phyloP scores from a whole-genome alignment of 2,797 vertebrate genomes.

The Galago senegalensis region DNA sequence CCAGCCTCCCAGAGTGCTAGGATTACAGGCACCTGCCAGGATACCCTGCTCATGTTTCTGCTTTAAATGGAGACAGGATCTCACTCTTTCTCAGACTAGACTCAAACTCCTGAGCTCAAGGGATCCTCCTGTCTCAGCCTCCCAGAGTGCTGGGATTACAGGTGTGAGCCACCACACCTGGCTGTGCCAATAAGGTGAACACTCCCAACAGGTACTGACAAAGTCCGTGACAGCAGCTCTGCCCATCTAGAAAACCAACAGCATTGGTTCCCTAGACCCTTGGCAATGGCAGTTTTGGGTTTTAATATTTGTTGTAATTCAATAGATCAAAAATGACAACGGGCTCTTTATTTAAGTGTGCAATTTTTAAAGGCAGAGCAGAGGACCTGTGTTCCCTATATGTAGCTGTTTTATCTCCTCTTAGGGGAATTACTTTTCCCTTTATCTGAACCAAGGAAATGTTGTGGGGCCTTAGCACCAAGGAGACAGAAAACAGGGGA shows the following conservation, averaged over 20 bases:
- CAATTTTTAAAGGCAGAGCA: neutral
- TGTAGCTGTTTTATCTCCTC: neutral
- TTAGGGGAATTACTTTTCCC: neutral
- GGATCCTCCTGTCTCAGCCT: too few relatives aligned
- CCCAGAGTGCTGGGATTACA: too few relatives aligned
- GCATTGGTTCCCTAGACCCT: neutral
- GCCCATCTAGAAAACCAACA: slow-evolving; percentile 34
- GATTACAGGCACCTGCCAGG: too few relatives aligned
- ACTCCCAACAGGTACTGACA: slow-evolving; percentile 62
- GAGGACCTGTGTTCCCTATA: neutral
- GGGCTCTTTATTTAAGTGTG: slow-evolving; percentile 12
- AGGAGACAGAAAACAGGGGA: neutral
- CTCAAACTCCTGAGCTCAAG: too few relatives aligned
- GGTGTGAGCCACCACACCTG: too few relatives aligned
- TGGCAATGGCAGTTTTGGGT: neutral
- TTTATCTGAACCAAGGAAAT: slow-evolving; percentile 42
- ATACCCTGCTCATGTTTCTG: too few relatives aligned
- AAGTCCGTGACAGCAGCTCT: slow-evolving; percentile 37
- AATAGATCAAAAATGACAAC: neutral
- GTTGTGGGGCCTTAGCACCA: neutral
- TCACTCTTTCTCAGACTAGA: too few relatives aligned
- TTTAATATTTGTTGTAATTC: slow-evolving; percentile 1
- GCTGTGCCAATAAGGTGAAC: neutral
- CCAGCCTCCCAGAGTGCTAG: too few relatives aligned
- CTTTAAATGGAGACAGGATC: too few relatives aligned